phyloP scores from a whole-genome alignment of 2,888 invertebrate species.

The Heliconius ethilla region DNA sequence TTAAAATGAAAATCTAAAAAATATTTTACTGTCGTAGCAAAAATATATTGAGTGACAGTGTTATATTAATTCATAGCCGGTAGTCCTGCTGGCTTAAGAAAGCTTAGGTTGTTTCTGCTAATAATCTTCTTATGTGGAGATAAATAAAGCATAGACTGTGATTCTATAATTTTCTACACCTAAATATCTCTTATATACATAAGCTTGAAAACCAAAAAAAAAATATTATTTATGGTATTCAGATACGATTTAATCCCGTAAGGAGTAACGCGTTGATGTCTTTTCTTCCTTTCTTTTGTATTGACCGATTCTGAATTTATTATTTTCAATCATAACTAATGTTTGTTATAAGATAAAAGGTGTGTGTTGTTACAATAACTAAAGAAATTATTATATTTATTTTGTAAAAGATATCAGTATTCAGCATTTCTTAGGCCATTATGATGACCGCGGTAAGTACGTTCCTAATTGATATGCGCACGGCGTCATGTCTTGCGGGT shows the following conservation, averaged over 20 bases:
- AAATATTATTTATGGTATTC: neutral
- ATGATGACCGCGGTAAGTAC: neutral
- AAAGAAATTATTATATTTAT: too few species aligned
- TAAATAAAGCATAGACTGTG: too few species aligned
- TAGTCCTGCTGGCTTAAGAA: neutral
- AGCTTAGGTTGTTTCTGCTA: too few species aligned
- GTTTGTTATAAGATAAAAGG: neutral
- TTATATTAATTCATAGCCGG: neutral
- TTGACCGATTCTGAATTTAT: neutral
- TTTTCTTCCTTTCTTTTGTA: constrained; percentile 17
- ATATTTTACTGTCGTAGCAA: neutral
- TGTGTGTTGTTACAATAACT: too few species aligned
- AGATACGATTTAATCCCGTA: neutral
- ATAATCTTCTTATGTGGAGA: too few species aligned
- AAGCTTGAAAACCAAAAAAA: neutral
- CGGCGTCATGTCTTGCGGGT: neutral
- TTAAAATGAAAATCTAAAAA: neutral
- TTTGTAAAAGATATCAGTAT: neutral
- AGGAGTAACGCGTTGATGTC: constrained; percentile 24
- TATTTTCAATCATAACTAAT: too few species aligned
- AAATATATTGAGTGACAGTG: neutral
- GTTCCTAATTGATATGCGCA: neutral
- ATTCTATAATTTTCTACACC: too few species aligned
- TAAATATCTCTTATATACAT: too few species aligned
- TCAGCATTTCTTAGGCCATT: neutral